Percentiles rank a stretch among this genome's conserved stretches.
These are phyloP conservation scores for Umimayanthus chanpuru DNA, from an alignment of 92 coral and sea anemone species.

Conservation along the genomic window DNA sequence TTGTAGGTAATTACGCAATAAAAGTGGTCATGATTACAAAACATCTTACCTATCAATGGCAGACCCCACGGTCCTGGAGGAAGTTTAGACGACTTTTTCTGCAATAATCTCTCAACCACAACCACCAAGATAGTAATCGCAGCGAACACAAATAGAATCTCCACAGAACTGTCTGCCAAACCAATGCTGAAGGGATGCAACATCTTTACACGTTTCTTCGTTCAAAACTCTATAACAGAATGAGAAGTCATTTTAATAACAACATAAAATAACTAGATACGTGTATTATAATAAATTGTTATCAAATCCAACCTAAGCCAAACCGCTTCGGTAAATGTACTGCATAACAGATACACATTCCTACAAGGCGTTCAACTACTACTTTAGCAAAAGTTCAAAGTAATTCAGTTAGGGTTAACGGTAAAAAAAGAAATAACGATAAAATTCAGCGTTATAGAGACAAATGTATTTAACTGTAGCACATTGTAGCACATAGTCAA, in stretches of 20 bases:
- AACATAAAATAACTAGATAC: too few relatives aligned
- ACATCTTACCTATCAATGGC: slow-evolving; percentile 48
- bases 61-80: slow-evolving; percentile 61
- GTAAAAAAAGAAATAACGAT: too few relatives aligned
- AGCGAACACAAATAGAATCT: slow-evolving; percentile 14
- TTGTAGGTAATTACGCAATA: not conserved
- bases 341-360: too few relatives aligned
- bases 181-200: not conserved
- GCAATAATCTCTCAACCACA: slow-evolving; percentile 11
- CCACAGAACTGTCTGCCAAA: slow-evolving; percentile 3
- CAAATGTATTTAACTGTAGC: too few relatives aligned
- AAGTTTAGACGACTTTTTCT: slow-evolving; percentile 22
- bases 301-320: not conserved
- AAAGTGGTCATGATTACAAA: too few relatives aligned
- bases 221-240: not conserved
- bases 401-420: too few relatives aligned
- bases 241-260: too few relatives aligned
- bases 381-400: too few relatives aligned
- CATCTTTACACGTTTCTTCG: not conserved
- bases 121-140: slow-evolving; percentile 12
- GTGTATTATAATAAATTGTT: not conserved
- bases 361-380: too few relatives aligned
- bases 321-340: not conserved
- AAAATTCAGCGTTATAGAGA: too few relatives aligned
- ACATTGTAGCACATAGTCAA: too few relatives aligned